These are phyloP conservation scores for Clanis bilineata DNA, from an alignment of 2,888 invertebrate species.

Conservation along the genomic window DNA sequence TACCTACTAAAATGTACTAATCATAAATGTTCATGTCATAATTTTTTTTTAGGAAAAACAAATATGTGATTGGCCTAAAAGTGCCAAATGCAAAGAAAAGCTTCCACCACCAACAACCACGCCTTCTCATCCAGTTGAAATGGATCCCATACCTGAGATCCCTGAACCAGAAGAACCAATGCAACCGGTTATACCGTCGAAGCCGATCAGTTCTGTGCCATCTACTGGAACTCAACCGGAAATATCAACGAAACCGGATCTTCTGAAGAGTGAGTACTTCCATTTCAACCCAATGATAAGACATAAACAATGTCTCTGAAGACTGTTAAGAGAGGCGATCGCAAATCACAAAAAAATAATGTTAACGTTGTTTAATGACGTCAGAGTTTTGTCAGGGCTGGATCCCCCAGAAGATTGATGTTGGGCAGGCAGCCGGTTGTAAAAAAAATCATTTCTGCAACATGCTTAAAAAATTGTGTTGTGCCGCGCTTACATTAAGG, in stretches of 20 bases:
- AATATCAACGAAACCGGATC: conserved; percentile 49
- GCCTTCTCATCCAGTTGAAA: conserved; percentile 37
- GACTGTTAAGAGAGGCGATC: no score
- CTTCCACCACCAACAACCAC: conserved; percentile 45
- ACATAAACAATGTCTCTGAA: no score
- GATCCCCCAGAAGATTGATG: no score
- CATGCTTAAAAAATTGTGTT: no score
- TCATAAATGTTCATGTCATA: background rate
- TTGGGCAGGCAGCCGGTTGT: no score
- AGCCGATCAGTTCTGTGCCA: conserved; percentile 50
- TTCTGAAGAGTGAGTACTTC: conserved; percentile 55
- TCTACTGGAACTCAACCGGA: conserved; percentile 53
- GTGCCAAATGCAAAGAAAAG: conserved; percentile 81
- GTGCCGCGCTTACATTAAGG: no score
- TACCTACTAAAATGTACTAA: background rate
- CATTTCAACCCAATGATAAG: no score
- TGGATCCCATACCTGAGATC: conserved; percentile 29
- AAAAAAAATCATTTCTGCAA: no score
- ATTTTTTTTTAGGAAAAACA: conserved; percentile 79
- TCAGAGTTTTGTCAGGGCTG: no score
- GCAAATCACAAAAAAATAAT: no score
- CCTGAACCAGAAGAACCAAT: conserved; percentile 23
- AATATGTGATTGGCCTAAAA: conserved; percentile 88
- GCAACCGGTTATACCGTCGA: conserved; percentile 31
- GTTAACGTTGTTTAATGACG: no score